Evolutionary conservation across 1,140 invertebrate species (phyloP).

Genomic region (Maconellicoccus hirsutus): DNA sequence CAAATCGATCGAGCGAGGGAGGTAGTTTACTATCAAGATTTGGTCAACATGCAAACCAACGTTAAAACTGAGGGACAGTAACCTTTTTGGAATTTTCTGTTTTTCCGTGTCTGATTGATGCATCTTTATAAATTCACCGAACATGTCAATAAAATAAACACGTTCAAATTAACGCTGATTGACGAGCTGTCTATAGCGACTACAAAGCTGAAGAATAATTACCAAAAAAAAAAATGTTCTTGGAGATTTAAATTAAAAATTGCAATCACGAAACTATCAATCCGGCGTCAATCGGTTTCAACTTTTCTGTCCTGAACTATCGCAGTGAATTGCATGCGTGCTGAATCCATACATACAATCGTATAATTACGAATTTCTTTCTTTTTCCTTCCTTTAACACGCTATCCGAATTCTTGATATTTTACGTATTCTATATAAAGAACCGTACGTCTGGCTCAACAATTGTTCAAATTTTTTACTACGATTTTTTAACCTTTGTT

Average conservation of each 20-base stretch:
- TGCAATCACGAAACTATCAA: not conserved
- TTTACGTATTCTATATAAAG: too few relatives aligned
- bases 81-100: conserved; percentile 3
- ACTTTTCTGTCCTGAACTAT: not conserved
- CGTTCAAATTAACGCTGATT: not conserved
- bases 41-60: not conserved
- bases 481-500: too few relatives aligned
- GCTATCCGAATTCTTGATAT: too few relatives aligned
- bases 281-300: not conserved
- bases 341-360: too few relatives aligned
- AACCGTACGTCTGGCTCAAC: too few relatives aligned
- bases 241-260: not conserved
- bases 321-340: too few relatives aligned
- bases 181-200: not conserved
- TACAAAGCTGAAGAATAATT: not conserved
- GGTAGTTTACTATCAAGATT: conserved; percentile 7
- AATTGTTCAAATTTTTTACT: too few relatives aligned
- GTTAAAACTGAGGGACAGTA: conserved; percentile 10
- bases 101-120: not conserved
- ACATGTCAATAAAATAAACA: not conserved
- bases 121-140: not conserved
- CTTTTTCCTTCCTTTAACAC: too few relatives aligned
- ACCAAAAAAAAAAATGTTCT: not conserved
- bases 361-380: too few relatives aligned
- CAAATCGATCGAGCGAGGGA: conserved; percentile 13